Conservation (phyloP, 2,888 invertebrate genomes). For the Volucella zonaria region DNA sequence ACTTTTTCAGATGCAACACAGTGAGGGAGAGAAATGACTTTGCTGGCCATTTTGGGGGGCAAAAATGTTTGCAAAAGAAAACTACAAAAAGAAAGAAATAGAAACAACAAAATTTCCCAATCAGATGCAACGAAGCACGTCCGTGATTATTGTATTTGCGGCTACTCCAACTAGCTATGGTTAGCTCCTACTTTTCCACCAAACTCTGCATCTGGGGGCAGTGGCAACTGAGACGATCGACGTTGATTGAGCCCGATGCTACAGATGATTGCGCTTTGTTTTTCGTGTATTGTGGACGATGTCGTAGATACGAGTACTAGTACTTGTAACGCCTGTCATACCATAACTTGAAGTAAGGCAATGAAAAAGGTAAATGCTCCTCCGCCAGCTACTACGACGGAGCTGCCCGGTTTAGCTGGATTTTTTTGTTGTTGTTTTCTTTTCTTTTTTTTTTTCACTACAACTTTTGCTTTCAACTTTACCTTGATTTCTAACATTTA, state of each 20-base stretch:
- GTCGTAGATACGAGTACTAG: neutral
- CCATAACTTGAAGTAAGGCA: conserved; percentile 59
- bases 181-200: conserved; percentile 11
- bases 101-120: conserved; percentile 46
- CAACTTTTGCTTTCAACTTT: conserved; percentile 18
- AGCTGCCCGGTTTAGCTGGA: conserved; percentile 13
- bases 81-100: neutral
- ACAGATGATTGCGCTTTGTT: conserved; percentile 66
- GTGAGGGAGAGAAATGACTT: conserved; percentile 62
- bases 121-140: conserved; percentile 57
- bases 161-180: conserved; percentile 25
- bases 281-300: neutral
- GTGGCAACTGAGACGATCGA: conserved; percentile 17
- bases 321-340: neutral
- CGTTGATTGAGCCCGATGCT: conserved; percentile 47
- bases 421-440: conserved; percentile 34
- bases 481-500: conserved; percentile 25
- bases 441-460: conserved; percentile 39
- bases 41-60: conserved; percentile 36
- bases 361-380: conserved; percentile 55
- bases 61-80: conserved; percentile 32
- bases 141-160: conserved; percentile 31
- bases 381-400: conserved; percentile 35
- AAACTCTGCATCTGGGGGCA: conserved; percentile 9
- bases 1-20: conserved; percentile 12